phyloP scores from a whole-genome alignment of 2,797 vertebrate genomes.

The Alouatta caraya region DNA sequence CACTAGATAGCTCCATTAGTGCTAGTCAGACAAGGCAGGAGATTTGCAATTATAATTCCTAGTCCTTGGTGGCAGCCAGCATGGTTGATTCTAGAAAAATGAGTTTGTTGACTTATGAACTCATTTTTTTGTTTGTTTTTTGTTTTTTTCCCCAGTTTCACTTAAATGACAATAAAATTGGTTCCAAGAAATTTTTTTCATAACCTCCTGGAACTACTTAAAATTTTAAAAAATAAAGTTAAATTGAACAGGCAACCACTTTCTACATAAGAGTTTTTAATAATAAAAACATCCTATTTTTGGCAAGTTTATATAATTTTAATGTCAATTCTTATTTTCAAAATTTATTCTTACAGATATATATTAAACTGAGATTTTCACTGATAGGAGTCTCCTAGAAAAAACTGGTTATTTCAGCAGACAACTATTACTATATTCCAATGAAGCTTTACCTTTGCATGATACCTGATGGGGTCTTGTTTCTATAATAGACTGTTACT shows the following conservation, averaged over 20 bases:
- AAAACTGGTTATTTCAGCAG: background rate
- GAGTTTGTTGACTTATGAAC: background rate
- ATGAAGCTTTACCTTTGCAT: background rate
- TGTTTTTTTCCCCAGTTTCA: background rate
- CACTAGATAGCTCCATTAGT: background rate
- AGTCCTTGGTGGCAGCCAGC: background rate
- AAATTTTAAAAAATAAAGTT: background rate
- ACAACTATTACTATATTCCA: background rate
- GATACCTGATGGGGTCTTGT: background rate
- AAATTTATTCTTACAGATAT: background rate
- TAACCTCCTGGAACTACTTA: background rate
- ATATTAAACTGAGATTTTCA: background rate
- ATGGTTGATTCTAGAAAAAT: background rate
- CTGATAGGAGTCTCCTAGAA: background rate
- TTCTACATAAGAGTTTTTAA: background rate
- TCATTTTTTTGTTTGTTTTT: background rate
- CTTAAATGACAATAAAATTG: background rate
- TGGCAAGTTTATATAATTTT: background rate
- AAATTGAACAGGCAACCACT: background rate
- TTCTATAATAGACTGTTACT: background rate
- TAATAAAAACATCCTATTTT: background rate
- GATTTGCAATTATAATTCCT: slow-evolving; percentile 9
- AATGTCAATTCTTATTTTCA: background rate
- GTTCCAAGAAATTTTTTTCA: background rate
- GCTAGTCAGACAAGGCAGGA: background rate